Evolutionary conservation across 2,888 invertebrate genomes (phyloP), one percentile per base, ranked within the genome.

Genomic region (Andrena dorsata): DNA sequence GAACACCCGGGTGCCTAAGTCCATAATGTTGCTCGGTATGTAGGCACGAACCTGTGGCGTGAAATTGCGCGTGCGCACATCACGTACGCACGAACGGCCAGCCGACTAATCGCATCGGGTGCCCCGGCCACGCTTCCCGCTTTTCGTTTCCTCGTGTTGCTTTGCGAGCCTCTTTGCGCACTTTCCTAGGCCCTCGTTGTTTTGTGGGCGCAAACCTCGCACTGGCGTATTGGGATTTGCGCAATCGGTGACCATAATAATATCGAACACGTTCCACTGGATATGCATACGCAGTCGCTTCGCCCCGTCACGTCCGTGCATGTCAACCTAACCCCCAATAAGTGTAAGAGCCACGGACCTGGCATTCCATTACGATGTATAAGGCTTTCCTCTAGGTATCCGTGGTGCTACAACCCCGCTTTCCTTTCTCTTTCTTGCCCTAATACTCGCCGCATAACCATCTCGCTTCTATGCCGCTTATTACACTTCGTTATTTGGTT

Each of bases 321-420:
- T 82, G 85, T 84, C 86, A 89, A 89, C 89, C 89, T 89, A 89
- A 89, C 89, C 88, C 89, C 83, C 83, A 85, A 85, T 83, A 81
- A 86, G 78, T 84, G 82, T 78, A 70, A 78, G 76, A 82, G 65
- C 74, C 77, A 61, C 81, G 68, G 76, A 80, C 84, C 83, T 87
- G 82, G 74, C 84, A 80, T 80, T 85, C 82, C 80, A 82, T 77
- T 84, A 66, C 80, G 85, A 80, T 84, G 76, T 83, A 84, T 81
- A 80, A 83, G 80, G 83, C 72, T 84, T 77, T 83, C 78, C 76
- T 84, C 65, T 79, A 81, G 81, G 80, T 84, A 80, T 83, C 74
- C 77, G 77, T 77, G 78, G 58, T 82, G 71, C 76, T 74, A 82
- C 66, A 83, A 83, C 76, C 78, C 83, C 78, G 69, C 79, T 86